These are phyloP conservation scores for Drosophila imparisetae DNA, from an alignment of 2,888 invertebrate genomes.

Conservation along the genomic window DNA sequence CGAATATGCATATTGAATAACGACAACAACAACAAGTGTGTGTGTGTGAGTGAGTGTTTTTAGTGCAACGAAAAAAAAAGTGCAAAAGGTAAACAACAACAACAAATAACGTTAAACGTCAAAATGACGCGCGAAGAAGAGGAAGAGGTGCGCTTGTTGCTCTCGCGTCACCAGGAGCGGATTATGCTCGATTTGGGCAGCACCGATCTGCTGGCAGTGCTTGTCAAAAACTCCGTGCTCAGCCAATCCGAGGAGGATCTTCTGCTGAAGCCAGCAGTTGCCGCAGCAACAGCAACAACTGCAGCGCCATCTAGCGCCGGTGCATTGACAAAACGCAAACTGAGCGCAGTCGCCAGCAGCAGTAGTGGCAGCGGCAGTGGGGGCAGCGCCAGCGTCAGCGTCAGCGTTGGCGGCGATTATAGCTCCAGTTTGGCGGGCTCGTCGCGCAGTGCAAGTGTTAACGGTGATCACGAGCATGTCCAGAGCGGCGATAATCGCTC, in stretches of 20 bases:
- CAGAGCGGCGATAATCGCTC: constrained; percentile 82
- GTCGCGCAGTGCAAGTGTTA: constrained; percentile 82
- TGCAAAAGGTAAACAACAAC: constrained; percentile 41
- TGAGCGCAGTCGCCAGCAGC: constrained; percentile 79
- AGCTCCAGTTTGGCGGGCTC: constrained; percentile 68
- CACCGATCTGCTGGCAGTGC: constrained; percentile 87
- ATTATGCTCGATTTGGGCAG: constrained; percentile 87
- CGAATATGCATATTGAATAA: constrained; percentile 35
- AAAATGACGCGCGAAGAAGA: constrained; percentile 84
- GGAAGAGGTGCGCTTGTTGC: constrained; percentile 87
- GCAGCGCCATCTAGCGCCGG: constrained; percentile 71
- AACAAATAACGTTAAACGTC: constrained; percentile 21
- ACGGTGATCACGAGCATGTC: constrained; percentile 81
- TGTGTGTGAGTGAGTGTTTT: constrained; percentile 18
- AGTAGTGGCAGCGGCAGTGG: constrained; percentile 68
- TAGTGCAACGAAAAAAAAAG: constrained; percentile 43
- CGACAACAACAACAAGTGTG: constrained; percentile 35
- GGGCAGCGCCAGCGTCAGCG: constrained; percentile 56
- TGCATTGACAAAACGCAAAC: constrained; percentile 76
- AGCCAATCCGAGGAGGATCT: constrained; percentile 87
- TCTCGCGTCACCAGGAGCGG: constrained; percentile 87
- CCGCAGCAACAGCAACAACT: constrained; percentile 34
- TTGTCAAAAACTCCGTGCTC: constrained; percentile 88
- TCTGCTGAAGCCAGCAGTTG: constrained; percentile 74
- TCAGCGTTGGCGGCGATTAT: constrained; percentile 52